Conservation (phyloP, 2,113 vertebrate species). For the Gnathonemus longibarbis region DNA sequence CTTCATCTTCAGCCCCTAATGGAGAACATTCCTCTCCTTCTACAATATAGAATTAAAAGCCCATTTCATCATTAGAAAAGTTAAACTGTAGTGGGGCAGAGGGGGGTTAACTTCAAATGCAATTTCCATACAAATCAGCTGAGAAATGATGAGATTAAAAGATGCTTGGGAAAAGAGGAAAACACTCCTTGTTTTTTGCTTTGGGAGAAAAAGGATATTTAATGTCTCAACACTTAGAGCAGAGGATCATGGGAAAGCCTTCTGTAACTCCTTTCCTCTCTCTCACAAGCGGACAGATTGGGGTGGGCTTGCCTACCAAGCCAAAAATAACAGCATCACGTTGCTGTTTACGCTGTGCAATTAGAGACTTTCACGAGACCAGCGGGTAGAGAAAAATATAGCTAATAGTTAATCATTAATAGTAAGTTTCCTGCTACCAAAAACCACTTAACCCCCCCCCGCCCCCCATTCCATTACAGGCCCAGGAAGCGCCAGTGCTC, state of each 20-base stretch:
- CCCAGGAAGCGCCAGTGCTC: not conserved
- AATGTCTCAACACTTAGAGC: not conserved
- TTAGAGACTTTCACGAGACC: not conserved
- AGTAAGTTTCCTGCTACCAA: not conserved
- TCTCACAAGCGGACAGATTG: not conserved
- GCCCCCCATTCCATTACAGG: not conserved
- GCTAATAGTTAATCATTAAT: not conserved
- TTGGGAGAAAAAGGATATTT: conserved; percentile 21
- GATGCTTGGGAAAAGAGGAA: conserved; percentile 31
- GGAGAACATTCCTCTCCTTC: not conserved
- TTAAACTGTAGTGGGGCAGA: not conserved
- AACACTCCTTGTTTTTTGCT: not conserved
- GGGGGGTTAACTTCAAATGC: conserved; percentile 8
- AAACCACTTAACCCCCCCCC: not conserved
- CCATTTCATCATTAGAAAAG: not conserved
- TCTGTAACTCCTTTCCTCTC: too few relatives aligned
- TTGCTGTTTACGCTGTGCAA: not conserved
- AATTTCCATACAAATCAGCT: conserved; percentile 55
- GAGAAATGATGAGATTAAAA: conserved; percentile 55
- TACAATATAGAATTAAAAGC: not conserved
- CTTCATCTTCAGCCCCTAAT: not conserved
- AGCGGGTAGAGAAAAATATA: not conserved
- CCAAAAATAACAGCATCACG: not conserved
- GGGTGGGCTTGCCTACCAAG: not conserved
- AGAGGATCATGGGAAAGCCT: not conserved